Base-by-base conservation (phyloP, 2,113 vertebrate species). In the Xenopus laevis region DNA sequence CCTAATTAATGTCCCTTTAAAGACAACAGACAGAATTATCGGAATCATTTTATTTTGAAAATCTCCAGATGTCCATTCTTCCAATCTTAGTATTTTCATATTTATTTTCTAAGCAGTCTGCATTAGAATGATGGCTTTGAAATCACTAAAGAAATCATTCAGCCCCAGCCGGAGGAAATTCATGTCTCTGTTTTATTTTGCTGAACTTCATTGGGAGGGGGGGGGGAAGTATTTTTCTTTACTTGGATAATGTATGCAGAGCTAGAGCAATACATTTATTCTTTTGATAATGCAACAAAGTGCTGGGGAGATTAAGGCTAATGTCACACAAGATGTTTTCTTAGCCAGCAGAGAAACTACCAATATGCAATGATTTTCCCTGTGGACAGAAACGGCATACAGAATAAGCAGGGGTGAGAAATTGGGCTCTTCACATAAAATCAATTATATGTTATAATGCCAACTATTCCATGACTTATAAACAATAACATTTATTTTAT, bases 31-130 rank as follows among this genome's bases (percentile, higher is more conserved):
- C 55, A 44, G 59, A 62, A 69, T 75, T 60, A 75, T 75, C 73
- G 69, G 61, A 63, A 55, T 69, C 61, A 68, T 68, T 75, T 75
- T 75, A 62, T 68, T 68, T 68, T 75, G 73, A 75, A 68, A 69
- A 53, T 68, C 65, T 75, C 73, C 73, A 75, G 73, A 75, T 75
- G 73, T 75, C 68, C 73, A 53, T 63, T 75, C 73, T 53, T 68
- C 21, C 68, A 75, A 75, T 75, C 65, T 68, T 74, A 74, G 65
- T 46, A 40, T 75, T 75, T 75, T 67, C 55, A 69, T 75, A 75
- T 75, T 68, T 69, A 63, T 75, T 75, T 68, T 68, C 30, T 10
- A 46, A 75, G 58, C 46, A 68, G 73, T 62, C 65, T 75, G 65
- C 57, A 52, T 74, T 58, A 60, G 72, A 60, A 23, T 61, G 55